A percentile compares a stretch with the other conserved stretches of the same genome.
phyloP scores from a whole-genome alignment of 2,888 invertebrate species.

The Polylopha cassiicola region DNA sequence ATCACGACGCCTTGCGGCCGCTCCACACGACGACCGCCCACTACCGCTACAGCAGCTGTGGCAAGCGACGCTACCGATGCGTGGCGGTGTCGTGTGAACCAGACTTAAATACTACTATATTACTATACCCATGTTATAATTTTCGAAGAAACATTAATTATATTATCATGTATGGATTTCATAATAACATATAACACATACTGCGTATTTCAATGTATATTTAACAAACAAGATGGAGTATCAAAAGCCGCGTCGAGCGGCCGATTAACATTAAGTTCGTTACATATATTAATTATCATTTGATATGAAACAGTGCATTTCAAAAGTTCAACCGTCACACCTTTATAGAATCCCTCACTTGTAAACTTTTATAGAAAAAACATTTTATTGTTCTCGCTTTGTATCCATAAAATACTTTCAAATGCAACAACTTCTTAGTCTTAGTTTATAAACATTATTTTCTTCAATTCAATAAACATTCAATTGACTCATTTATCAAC shows the following conservation, averaged over 20 bases:
- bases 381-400: conserved; percentile 75
- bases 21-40: conserved; percentile 16
- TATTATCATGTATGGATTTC: conserved; percentile 31
- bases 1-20: conserved; percentile 42
- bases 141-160: conserved; percentile 46
- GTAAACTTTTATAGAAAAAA: conserved; percentile 75
- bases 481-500: conserved; percentile 76
- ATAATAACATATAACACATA: conserved; percentile 42
- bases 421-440: conserved; percentile 77
- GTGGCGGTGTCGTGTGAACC: conserved; percentile 18
- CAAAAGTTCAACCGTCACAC: conserved; percentile 57
- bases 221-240: conserved; percentile 69
- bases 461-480: conserved; percentile 73
- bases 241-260: conserved; percentile 52
- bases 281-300: conserved; percentile 55
- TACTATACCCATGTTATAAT: conserved; percentile 52
- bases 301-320: conserved; percentile 71
- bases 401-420: conserved; percentile 76
- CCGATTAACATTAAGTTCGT: conserved; percentile 49
- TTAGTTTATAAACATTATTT: conserved; percentile 73
- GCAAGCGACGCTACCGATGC: conserved; percentile 13
- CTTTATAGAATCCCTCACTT: conserved; percentile 61
- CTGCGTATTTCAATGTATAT: conserved; percentile 55
- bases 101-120: conserved; percentile 40
- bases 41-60: not conserved